Base-by-base conservation (phyloP, 2,113 vertebrate species). In the Campylomormyrus tamandua region DNA sequence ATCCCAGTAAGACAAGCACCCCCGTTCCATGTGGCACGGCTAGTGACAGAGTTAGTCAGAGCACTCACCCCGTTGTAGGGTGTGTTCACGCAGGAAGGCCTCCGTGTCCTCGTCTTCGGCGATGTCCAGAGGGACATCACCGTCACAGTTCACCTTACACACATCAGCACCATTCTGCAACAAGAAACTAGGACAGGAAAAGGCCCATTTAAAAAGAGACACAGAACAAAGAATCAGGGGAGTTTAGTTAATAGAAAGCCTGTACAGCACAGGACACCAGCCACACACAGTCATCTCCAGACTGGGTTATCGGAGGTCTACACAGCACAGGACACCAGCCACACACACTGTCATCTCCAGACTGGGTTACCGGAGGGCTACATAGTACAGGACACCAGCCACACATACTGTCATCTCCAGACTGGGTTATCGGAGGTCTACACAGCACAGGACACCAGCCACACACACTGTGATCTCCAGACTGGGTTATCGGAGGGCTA, bases 91-190 rank as follows among this genome's bases (percentile, higher is more conserved):
- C 15, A 99, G 96, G 62, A 99, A 95, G 39, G 97, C 95, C 93
- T 98, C 98, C 62, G 98, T 97, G 91, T 96, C 95, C n/a, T 97
- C 97, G 83, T 99, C 98, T 92, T 98, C 96, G 0, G 97, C 97
- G 10, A 99, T 97, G 93, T 99, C 98, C 31, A 97, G 95, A 0
- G 98, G 98, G 83, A 98, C 97, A 46, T 99, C 98, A 0, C 98
- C 98, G 48, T 99, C 98, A 6, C 97, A 98, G 94, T 99, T 99
- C 89, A 99, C 98, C 3, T 95, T 95, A 85, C 96, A 95, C 87
- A 99, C 96, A 7, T 95, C 96, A 0, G 98, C 97, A 1, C 97
- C 97, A 0, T 94, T 93, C 92, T 95, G 94, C 89, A 99, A 91
- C 91, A 99, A 96, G 94, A 96, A 99, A 92, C 98, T 99, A 0